Evolutionary conservation across 2,888 invertebrate species (phyloP), one percentile per base, ranked within the genome.

Genomic region (Troilus luridus): DNA sequence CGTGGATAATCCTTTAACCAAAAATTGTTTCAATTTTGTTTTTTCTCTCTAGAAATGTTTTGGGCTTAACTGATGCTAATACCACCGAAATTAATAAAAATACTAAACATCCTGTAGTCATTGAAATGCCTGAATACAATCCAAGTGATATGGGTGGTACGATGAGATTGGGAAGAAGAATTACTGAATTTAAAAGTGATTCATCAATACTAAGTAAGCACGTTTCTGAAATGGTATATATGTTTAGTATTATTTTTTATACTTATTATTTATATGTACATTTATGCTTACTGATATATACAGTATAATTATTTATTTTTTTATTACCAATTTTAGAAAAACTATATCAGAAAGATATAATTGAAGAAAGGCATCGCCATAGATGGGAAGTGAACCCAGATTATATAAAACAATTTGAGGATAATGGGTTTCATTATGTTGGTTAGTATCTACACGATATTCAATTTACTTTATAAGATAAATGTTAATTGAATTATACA

Each of bases 121-220:
- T 99, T 92, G 99, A 99, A 93, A 99, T 99, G 99, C 99, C 99
- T 0, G 99, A 99, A 94, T 98, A 99, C 94, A 98, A 98, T 94
- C 96, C 97, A 0, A 98, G 98, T 0, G 96, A 97, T 93, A 96
- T 98, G 95, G 99, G 99, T 3, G 99, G 99, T 14, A 99, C 99
- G 0, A 99, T 99, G 99, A 95, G 99, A 92, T 95, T 99, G 88
- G 99, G 99, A n/a, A 97, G 97, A 94, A 96, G 99, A 93, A 96
- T 96, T 92, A 99, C 99, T 0, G 94, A 97, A 77, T 97, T 99
- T 94, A 96, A 96, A 92, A 94, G 95, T 6, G 95, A 95, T 24
- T 93, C 94, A 92, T 95, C 95, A 93, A 94, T 96, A 92, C 95
- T 97, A 93, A 96, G 96, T 96, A 94, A 95, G 96, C 95, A 91